These are phyloP conservation scores for Gobiocypris rarus DNA, from an alignment of 2,113 vertebrate genomes.

Conservation along the genomic window DNA sequence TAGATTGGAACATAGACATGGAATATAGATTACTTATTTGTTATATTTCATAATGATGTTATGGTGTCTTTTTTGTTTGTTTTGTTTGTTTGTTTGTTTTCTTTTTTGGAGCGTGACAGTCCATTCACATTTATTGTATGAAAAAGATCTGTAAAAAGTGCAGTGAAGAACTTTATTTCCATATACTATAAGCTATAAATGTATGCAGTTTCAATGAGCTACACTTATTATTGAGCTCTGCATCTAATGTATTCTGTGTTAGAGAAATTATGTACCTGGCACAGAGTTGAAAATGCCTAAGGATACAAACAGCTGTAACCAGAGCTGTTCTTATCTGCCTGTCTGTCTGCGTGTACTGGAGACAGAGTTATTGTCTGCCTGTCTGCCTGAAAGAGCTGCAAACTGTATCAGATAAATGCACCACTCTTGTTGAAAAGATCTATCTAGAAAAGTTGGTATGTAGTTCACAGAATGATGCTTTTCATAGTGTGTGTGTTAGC, in stretches of 20 bases:
- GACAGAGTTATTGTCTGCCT: background rate
- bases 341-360: constrained; percentile 8
- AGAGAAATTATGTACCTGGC: constrained; percentile 17
- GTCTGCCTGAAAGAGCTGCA: constrained; percentile 14
- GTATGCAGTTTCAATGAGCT: background rate
- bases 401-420: background rate
- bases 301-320: constrained; percentile 42
- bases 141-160: background rate
- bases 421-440: background rate
- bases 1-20: background rate
- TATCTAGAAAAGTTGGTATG: background rate
- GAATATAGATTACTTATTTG: background rate
- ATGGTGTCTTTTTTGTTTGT: background rate
- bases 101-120: background rate
- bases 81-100: background rate
- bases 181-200: background rate
- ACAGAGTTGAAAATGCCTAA: constrained; percentile 19
- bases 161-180: background rate
- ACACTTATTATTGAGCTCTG: background rate
- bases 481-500: constrained; percentile 13
- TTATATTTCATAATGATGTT: too few relatives aligned
- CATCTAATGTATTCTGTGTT: background rate
- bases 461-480: background rate
- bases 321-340: constrained; percentile 31
- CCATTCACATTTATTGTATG: background rate